phyloP scores from a whole-genome alignment of 2,888 invertebrate species.

The Taphrorychus bicolor region DNA sequence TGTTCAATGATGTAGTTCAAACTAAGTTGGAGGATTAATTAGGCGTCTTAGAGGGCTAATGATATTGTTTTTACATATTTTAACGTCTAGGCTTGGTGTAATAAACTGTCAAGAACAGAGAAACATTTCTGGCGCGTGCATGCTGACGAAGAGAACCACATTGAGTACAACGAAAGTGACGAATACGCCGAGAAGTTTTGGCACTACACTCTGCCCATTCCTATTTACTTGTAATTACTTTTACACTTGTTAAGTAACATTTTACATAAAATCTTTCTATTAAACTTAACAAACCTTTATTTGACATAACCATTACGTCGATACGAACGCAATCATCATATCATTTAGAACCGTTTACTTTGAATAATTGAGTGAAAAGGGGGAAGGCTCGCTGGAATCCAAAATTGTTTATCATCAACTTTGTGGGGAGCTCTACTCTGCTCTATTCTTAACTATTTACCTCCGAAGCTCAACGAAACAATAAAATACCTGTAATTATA shows the following conservation, averaged over 20 bases:
- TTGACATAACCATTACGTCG: no score
- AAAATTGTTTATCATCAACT: conserved; percentile 2
- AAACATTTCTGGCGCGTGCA: conserved; percentile 63
- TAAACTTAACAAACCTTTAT: no score
- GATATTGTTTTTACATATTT: not conserved
- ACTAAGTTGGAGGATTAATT: no score
- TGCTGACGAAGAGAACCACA: conserved; percentile 56
- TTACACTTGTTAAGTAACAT: not conserved
- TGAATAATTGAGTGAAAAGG: not conserved
- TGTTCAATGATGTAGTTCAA: no score
- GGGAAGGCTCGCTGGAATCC: not conserved
- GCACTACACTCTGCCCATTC: conserved; percentile 50
- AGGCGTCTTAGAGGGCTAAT: not conserved
- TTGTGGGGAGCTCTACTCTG: not conserved
- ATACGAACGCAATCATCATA: not conserved
- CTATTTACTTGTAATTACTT: conserved; percentile 43
- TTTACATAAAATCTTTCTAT: no score
- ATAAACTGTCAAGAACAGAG: conserved; percentile 57
- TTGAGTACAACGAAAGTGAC: conserved; percentile 62
- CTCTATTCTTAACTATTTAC: not conserved
- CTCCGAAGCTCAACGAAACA: conserved; percentile 1
- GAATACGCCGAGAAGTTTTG: conserved; percentile 53
- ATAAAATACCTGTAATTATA: conserved; percentile 4
- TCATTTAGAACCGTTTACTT: not conserved
- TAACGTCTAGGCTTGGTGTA: conserved; percentile 63